Evolutionary conservation across 2,888 invertebrate species (phyloP), one percentile per base, ranked within the genome.

Genomic region (Epiblema foenella): DNA sequence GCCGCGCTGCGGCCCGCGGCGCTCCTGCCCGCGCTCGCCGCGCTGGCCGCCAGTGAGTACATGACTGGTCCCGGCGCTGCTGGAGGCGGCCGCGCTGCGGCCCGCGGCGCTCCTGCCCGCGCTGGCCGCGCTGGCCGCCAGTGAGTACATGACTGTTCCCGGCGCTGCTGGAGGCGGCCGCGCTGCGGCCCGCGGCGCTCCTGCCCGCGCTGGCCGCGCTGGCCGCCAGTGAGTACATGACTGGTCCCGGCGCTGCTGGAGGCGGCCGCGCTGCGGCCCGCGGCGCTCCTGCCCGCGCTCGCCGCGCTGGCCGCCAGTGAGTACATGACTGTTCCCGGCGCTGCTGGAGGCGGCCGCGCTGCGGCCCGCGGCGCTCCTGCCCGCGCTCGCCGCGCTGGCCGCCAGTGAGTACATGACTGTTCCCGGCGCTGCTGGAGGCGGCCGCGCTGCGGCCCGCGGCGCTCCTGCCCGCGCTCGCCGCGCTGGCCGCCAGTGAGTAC

Each of bases 41-140:
- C 79, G 2, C 68, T 87, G 2, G 82, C 85, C n/a, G n/a, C n/a
- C n/a, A n/a, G n/a, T n/a, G n/a, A n/a, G n/a, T n/a, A n/a, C n/a
- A n/a, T n/a, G n/a, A n/a, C n/a, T n/a, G n/a, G n/a, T n/a, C n/a
- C 81, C 83, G 0, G 88, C 87, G 64, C 70, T 85, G 56, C 20
- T 70, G 0, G 80, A 76, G 0, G 68, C 65, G 0, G 66, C 74
- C 0, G 69, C 78, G 2, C 73, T 75, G 0, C 73, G 77, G 4
- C 76, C 88, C 7, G 77, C 79, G 4, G 81, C 81, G 0, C 37
- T 88, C 17, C 75, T 89, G 70, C 78, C 83, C n/a, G 80, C 84
- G 0, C 72, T 87, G 39, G 73, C 79, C 2, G 82, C 79, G 2
- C 68, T 87, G 2, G 82, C 85, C n/a, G n/a, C n/a, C n/a, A n/a